These are phyloP conservation scores for Pseudotriccus pelzelni DNA, from an alignment of 2,797 vertebrate species.

Conservation along the genomic window DNA sequence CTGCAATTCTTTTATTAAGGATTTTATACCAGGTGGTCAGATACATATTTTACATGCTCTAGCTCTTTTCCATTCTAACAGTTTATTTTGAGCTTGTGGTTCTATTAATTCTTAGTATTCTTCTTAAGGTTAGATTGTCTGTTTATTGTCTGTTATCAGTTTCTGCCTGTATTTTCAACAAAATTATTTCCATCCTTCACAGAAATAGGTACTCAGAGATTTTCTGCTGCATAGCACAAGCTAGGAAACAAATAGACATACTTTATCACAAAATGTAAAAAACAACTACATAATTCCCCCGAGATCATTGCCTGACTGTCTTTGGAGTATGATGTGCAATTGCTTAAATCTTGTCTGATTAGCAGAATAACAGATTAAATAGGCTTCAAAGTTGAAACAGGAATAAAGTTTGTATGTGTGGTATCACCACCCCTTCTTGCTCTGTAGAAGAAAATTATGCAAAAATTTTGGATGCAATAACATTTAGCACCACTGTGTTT, in stretches of 20 bases:
- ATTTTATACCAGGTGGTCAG: background rate
- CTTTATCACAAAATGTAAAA: background rate
- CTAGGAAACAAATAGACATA: background rate
- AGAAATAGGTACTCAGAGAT: background rate
- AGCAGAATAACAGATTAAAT: background rate
- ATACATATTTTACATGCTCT: background rate
- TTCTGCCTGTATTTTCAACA: background rate
- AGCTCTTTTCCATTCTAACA: background rate
- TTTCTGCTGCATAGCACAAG: background rate
- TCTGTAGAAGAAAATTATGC: background rate
- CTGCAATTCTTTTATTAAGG: background rate
- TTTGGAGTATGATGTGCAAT: background rate
- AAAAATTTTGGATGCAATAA: constrained; percentile 1
- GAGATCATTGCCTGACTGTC: background rate
- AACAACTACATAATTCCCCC: background rate
- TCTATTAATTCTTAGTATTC: background rate
- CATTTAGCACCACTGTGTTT: background rate
- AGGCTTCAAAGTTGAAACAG: background rate
- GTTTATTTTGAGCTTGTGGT: background rate
- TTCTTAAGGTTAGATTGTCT: background rate
- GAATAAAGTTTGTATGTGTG: background rate
- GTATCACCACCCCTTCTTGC: background rate
- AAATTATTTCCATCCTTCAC: background rate
- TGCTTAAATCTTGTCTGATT: background rate
- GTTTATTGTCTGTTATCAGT: background rate